Evolutionary conservation across 1,140 invertebrate species (phyloP), one percentile per base, ranked within the genome.

Genomic region (Zophobas atratus): DNA sequence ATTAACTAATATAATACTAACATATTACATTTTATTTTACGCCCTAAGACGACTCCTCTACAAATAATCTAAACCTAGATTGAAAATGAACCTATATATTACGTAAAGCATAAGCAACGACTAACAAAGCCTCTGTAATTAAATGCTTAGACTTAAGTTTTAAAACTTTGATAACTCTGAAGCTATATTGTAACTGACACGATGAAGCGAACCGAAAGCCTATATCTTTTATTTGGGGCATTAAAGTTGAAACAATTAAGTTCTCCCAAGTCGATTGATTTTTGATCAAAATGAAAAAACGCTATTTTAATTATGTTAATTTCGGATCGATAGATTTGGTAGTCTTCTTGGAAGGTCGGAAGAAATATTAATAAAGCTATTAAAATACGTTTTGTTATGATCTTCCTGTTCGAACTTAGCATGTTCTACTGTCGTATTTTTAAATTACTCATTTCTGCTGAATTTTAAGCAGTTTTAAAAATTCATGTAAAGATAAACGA

Each of bases 51-150:
- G 20, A 20, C 20, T 20, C n/a, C 49, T 20, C 6, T 51, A 51
- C 6, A 51, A 51, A 51, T 51, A 51, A 63, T 63, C 41, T 39
- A 39, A 67, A 67, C 43, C 43, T 67, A n/a, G 43, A 60, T 36
- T 67, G 60, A 67, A 39, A 67, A 46, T 41, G 33, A 67, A 41
- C 60, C 60, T 43, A 67, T 60, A 60, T 4, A 60, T 60, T 60
- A 60, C 56, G 34, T 60, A 36, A 60, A 39, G 34, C 56, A 36
- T 60, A 38, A 60, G 38, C 56, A 55, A n/a, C 56, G 60, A 38
- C 60, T 67, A 67, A 67, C 60, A 67, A 67, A 67, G 60, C 33
- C 60, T 67, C 43, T 6, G 60, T 67, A 67, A 67, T 67, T 67
- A 67, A 67, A 41, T 67, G 60, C 60, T 67, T 43, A 67, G 60